phyloP scores from a whole-genome alignment of 2,888 invertebrate species.

The Ptilodon capucinus region DNA sequence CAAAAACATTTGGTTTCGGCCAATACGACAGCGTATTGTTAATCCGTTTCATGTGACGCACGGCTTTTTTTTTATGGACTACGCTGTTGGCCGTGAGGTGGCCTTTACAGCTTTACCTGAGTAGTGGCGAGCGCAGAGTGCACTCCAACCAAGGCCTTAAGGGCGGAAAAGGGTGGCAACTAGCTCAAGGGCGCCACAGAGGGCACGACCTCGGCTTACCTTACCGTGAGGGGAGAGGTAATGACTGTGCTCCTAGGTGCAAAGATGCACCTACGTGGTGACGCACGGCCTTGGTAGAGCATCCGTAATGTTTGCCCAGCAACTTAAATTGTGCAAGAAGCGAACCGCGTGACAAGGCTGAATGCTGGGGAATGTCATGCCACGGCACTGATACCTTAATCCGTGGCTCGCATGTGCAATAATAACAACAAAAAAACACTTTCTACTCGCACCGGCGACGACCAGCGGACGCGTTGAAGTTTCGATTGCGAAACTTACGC shows the following conservation, averaged over 20 bases:
- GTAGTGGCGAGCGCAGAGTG: no score
- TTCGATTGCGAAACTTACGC: conserved; percentile 42
- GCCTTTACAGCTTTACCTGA: no score
- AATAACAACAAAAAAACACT: conserved; percentile 44
- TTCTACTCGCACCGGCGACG: conserved; percentile 42
- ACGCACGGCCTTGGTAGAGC: conserved; percentile 44
- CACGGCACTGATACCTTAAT: conserved; percentile 47
- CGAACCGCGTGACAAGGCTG: conserved; percentile 34
- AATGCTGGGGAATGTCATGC: conserved; percentile 20
- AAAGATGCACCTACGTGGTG: no score
- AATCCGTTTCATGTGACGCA: conserved; percentile 28
- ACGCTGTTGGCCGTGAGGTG: no score
- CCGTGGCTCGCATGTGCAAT: conserved; percentile 40
- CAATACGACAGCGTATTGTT: conserved; percentile 20
- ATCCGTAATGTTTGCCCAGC: conserved; percentile 29
- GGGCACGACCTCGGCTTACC: no score
- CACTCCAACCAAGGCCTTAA: no score
- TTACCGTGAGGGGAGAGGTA: no score
- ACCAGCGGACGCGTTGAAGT: conserved; percentile 31
- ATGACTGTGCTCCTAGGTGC: no score
- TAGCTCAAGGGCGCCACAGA: no score
- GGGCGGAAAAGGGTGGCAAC: no score
- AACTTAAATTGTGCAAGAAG: conserved; percentile 50
- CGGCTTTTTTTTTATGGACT: no score
- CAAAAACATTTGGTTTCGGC: no score